Evolutionary conservation across 2,113 vertebrate genomes (phyloP).

Genomic region (Cyphomyrus discorhynchus): DNA sequence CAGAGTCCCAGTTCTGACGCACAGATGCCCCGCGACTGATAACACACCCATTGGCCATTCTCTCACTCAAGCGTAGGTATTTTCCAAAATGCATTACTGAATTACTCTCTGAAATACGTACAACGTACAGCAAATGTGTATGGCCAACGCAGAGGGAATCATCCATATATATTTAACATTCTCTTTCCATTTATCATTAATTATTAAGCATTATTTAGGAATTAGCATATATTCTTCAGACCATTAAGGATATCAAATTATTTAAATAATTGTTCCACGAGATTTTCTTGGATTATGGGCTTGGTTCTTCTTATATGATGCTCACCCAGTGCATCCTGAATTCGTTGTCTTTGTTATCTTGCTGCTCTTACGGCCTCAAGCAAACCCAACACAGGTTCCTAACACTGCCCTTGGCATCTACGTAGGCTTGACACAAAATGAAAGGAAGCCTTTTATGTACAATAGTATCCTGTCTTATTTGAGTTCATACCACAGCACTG

Average conservation of each 20-base stretch:
- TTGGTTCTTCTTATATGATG: background rate
- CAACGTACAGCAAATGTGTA: background rate
- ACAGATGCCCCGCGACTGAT: background rate
- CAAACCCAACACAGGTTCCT: too few relatives aligned
- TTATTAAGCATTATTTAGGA: background rate
- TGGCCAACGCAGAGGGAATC: background rate
- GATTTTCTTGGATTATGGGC: background rate
- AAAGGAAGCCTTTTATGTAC: background rate
- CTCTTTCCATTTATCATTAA: background rate
- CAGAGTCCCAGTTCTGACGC: background rate
- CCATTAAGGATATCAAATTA: background rate
- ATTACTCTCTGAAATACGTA: background rate
- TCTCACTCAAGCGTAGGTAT: background rate
- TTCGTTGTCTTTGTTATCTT: background rate
- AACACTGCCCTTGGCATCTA: background rate
- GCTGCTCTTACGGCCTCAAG: background rate
- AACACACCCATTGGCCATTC: background rate
- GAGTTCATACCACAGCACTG: background rate
- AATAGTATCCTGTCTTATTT: background rate
- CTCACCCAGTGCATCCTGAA: background rate
- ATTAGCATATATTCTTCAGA: background rate
- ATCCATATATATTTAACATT: background rate
- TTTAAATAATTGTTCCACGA: background rate
- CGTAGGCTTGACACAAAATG: background rate
- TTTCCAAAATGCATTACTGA: background rate